These are phyloP conservation scores for Aphrophora alni DNA, from an alignment of 2,888 invertebrate genomes.

Conservation along the genomic window DNA sequence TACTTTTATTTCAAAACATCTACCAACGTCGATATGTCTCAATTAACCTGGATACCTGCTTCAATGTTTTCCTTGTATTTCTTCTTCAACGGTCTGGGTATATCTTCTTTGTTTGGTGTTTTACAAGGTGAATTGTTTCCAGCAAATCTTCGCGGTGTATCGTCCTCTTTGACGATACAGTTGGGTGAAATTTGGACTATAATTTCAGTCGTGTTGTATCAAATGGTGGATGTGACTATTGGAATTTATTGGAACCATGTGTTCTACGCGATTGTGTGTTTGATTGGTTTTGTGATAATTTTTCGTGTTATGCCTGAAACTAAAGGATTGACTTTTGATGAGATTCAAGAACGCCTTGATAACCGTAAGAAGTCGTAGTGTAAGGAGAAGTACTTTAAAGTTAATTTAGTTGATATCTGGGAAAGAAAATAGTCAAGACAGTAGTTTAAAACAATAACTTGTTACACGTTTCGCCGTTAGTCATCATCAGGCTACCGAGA, in stretches of 20 bases:
- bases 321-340: not conserved
- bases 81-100: not conserved
- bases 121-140: not conserved
- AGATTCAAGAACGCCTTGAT: not conserved
- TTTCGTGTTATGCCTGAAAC: not conserved
- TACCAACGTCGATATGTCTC: not conserved
- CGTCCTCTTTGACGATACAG: not conserved
- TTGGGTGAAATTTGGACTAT: not conserved
- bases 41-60: not conserved
- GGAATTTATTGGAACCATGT: not conserved
- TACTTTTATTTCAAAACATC: not conserved
- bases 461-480: too few species aligned
- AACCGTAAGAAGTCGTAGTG: too few species aligned
- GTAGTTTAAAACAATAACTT: too few species aligned
- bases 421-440: too few species aligned
- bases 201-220: not conserved
- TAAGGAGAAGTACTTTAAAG: too few species aligned
- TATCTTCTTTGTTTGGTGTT: not conserved
- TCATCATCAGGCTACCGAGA: too few species aligned
- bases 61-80: not conserved
- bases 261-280: not conserved
- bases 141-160: not conserved
- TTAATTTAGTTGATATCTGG: too few species aligned
- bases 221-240: not conserved
- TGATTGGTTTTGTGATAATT: not conserved